Evolutionary conservation across 2,113 vertebrate species (phyloP), one percentile per base, ranked within the genome.

Genomic region (Phalacrocorax aristotelis): DNA sequence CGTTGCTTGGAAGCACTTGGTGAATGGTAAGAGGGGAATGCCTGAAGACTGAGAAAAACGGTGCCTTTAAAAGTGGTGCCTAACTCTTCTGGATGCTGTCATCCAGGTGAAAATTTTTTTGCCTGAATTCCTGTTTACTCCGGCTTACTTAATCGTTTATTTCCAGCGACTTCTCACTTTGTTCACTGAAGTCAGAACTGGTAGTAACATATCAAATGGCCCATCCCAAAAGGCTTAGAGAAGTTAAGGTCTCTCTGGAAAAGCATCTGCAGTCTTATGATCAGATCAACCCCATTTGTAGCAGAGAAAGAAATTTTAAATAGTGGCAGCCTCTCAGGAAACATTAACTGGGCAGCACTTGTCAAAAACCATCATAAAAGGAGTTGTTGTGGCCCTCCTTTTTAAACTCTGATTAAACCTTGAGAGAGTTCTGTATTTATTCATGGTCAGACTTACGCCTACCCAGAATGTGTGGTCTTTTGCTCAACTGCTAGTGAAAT

Each of bases 1-100:
- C 99, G 99, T 68, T 99, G 99, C 97, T 98, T 99, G 48, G 99
- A 99, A 97, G 99, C 99, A 7, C 97, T 99, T 87, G 99, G 99
- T 58, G 99, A 99, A 98, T 99, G 99, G 99, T 99, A 98, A 97
- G 99, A 65, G 22, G 13, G 55, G 42, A 81, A 38, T 58, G 16
- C 21, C 54, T 80, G 54, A 74, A 80, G 54, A 6, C 7, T 44
- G 15, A 65, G 55, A 21, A 60, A 87, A 74, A 34, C 12, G 0
- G 0, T 71, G 42, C 42, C 64, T 81, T 68, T 68, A 54, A 68
- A 88, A 60, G 29, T 57, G 44, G 7, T 68, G 13, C 64, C 22
- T 57, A 3, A 49, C n/a, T 89, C 23, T 61, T 60, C 58, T 92
- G 75, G 36, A 9, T 93, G n/a, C 15, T 74, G 32, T 36, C 55